Evolutionary conservation across 2,113 vertebrate species (phyloP), one percentile per base, ranked within the genome.

Genomic region (Pyxicephalus adspersus): DNA sequence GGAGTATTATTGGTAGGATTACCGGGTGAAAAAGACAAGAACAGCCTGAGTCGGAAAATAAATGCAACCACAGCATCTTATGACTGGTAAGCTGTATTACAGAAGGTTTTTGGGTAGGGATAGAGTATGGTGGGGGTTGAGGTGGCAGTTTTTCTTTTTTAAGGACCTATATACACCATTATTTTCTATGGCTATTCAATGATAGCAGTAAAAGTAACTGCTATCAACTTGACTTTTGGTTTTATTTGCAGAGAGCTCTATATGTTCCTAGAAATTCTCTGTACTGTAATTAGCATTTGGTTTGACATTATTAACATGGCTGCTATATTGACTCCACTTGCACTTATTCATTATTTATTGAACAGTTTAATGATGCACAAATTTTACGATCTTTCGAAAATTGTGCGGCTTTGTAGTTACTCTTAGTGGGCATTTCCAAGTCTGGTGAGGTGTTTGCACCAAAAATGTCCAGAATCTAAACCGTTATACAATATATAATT

Each of bases 241-340:
- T 22, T 50, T 45, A 5, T 23, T 11, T 50, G 65, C 9, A 15
- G 3, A 15, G 3, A 50, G 65, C 20, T 45, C 50, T 66, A 45
- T 1, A 45, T 45, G 38, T 45, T 45, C 38, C 38, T 13, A 45
- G 5, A 45, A 45, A 9, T 13, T 45, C 38, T 45, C 38, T 45
- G 38, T 2, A 45, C 38, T 13, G 2, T 45, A 45, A 45, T 45
- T 0, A 45, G 38, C 38, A n/a, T 34, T 22, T 66, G 38, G 18
- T 38, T 11, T 22, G 17, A 20, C n/a, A 38, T 66, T 22, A 22
- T 11, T 17, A 22, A 38, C n/a, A 50, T 50, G 8, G 65, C 65
- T 67, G 65, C 65, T 67, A 67, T 38, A 8, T 18, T 50, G 17
- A 45, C 65, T 45, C 34, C 65, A 67, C 11, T 67, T n/a, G 38